Percentiles rank a stretch among this genome's conserved stretches.
These are phyloP conservation scores for Epicauta chinensis DNA, from an alignment of 1,140 invertebrate species.

Conservation along the genomic window DNA sequence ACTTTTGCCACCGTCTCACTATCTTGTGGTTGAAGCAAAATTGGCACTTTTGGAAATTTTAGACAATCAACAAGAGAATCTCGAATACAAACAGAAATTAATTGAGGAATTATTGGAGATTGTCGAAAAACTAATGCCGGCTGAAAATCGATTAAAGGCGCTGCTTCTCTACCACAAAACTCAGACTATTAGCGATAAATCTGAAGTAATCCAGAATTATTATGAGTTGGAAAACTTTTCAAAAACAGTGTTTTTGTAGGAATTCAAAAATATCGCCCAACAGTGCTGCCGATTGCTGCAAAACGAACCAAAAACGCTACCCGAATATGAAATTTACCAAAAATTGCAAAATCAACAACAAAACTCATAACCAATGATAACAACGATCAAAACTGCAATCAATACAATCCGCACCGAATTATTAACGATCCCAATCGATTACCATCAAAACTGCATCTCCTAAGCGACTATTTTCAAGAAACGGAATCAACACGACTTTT, in stretches of 20 bases:
- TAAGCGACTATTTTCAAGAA: too few species aligned
- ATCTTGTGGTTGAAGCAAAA: conserved; percentile 61
- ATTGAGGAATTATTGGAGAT: background rate
- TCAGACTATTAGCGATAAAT: too few species aligned
- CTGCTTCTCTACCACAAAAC: too few species aligned
- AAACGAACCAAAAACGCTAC: background rate
- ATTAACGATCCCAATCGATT: too few species aligned
- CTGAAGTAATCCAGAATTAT: too few species aligned
- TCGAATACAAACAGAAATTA: background rate
- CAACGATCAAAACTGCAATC: too few species aligned
- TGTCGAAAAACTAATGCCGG: background rate
- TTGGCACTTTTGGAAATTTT: conserved; percentile 61
- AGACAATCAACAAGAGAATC: conserved; percentile 27
- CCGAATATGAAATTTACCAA: background rate
- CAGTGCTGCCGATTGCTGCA: background rate
- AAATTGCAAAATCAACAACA: background rate
- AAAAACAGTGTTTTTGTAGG: background rate
- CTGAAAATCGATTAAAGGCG: background rate
- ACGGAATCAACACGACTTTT: too few species aligned
- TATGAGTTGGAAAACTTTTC: too few species aligned
- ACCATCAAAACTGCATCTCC: too few species aligned
- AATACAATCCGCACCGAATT: too few species aligned
- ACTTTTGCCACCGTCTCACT: conserved; percentile 57
- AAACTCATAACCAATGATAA: background rate
- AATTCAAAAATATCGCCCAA: background rate